Base-by-base conservation (phyloP, 2,888 invertebrate species). In the Dicranocentrus wangi region DNA sequence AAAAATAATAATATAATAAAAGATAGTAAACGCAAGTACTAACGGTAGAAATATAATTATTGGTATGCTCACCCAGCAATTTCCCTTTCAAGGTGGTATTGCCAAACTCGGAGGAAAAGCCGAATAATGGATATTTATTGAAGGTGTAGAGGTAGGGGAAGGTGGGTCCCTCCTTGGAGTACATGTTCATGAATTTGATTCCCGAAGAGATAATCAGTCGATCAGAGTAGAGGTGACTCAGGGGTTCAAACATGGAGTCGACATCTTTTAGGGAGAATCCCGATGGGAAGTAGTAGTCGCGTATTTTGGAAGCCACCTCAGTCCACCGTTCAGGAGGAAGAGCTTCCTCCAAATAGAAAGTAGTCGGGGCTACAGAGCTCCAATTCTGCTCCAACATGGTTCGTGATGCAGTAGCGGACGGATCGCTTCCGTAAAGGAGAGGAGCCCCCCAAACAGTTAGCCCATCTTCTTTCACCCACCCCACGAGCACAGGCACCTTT, bases 331-430 rank as follows among this genome's bases (percentile, higher is more conserved):
- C 61, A 17, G 19, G 25, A 32, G 76, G 63, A 13, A 51, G 70
- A 17, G n/a, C 60, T 10, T 82, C 79, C 32, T 79, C 73, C 51
- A 79, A 79, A 21, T 82, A 82, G 68, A 82, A 82, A 23, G 75
- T 73, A 15, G 10, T 17, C 8, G 82, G 79, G 25, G 79, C 79
- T 2, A 75, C 78, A 13, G 15, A 28, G 19, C 17, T 75, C 55
- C 68, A 82, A 39, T 82, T 75, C 28, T n/a, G 39, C 55, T 82
- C 53, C 3, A 82, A 13, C 2, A 53, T 76, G 15, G 66, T 42
- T 0, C 76, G 21, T 10, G 47, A 66, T 8, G 32, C 19, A 13
- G 61, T 42, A 5, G 72, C 72, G 17, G 27, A 28, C 13, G 47
- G 51, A 1, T 51, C 32, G 3, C 13, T 15, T 0, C 27, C 42